Percentiles rank a stretch among this genome's conserved stretches.
phyloP scores from a whole-genome alignment of 2,797 vertebrate species.

The Benthosema pterotum region DNA sequence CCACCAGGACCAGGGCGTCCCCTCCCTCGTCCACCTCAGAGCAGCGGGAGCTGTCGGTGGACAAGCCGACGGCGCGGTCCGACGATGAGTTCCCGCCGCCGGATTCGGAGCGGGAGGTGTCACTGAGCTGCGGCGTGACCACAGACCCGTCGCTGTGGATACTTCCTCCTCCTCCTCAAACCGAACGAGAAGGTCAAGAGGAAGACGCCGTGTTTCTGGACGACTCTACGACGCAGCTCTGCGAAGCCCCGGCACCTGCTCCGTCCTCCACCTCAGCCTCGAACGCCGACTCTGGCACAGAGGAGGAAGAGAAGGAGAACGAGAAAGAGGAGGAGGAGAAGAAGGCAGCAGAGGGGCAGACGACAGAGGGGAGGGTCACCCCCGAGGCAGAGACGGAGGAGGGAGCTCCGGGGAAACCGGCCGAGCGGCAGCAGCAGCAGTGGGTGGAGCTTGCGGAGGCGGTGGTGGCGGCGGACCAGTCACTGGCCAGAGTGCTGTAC shows the following conservation, averaged over 20 bases:
- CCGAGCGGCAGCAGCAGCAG: slow-evolving; percentile 63
- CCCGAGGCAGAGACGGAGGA: slow-evolving; percentile 52
- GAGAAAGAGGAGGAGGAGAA: slow-evolving; percentile 28
- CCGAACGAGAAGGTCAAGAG: slow-evolving; percentile 44
- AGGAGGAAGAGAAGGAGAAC: slow-evolving; percentile 37
- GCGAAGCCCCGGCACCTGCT: slow-evolving; percentile 24
- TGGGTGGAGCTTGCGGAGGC: slow-evolving; percentile 84
- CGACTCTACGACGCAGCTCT: slow-evolving; percentile 36
- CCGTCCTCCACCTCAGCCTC: slow-evolving; percentile 25
- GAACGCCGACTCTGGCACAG: slow-evolving; percentile 42
- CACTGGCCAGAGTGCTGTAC: slow-evolving; percentile 82
- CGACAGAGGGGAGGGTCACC: slow-evolving; percentile 21
- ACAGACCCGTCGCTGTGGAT: slow-evolving; percentile 74
- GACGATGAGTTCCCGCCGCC: slow-evolving; percentile 8
- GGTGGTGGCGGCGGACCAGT: slow-evolving; percentile 83
- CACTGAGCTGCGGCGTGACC: slow-evolving; percentile 73
- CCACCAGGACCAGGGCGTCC: slow-evolving; percentile 38
- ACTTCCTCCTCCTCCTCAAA: slow-evolving; percentile 23
- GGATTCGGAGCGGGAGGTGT: slow-evolving; percentile 63
- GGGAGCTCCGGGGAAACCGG: slow-evolving; percentile 8
- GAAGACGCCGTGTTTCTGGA: slow-evolving; percentile 28
- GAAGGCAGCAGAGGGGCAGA: slow-evolving; percentile 20
- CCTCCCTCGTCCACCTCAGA: slow-evolving; percentile 36
- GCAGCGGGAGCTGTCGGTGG: slow-evolving; percentile 49
- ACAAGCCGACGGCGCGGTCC: slow-evolving; percentile 35